These are phyloP conservation scores for Microcebus griseorufus DNA, from an alignment of 2,113 vertebrate genomes.

Conservation along the genomic window DNA sequence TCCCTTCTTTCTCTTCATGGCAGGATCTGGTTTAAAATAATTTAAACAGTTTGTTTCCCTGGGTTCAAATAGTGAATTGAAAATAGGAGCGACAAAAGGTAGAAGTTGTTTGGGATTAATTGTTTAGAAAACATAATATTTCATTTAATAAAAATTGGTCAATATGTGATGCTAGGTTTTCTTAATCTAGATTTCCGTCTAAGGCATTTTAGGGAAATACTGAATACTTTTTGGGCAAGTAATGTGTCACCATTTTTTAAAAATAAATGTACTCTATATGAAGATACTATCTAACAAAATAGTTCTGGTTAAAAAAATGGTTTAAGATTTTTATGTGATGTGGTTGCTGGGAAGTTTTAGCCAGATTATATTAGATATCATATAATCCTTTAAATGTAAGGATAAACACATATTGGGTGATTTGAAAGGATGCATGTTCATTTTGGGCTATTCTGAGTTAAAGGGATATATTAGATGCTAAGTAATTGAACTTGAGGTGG, in stretches of 20 bases:
- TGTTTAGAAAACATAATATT: not conserved
- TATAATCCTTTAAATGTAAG: not conserved
- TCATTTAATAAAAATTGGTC: not conserved
- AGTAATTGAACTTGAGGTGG: not conserved
- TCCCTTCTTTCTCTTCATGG: not conserved
- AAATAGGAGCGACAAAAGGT: not conserved
- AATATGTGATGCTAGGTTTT: not conserved
- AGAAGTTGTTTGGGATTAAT: not conserved
- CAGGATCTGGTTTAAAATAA: not conserved
- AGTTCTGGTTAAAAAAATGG: not conserved
- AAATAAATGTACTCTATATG: not conserved
- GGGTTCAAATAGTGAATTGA: not conserved
- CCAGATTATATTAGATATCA: not conserved
- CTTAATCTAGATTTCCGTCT: not conserved
- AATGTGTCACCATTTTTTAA: not conserved
- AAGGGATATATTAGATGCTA: not conserved
- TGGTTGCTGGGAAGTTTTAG: not conserved
- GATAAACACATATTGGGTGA: not conserved
- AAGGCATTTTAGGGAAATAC: not conserved
- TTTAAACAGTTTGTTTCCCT: not conserved
- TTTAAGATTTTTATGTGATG: not conserved
- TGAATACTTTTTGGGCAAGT: not conserved
- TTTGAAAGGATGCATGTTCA: not conserved
- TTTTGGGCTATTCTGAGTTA: not conserved
- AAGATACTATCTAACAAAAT: not conserved